Conservation (phyloP, 2,113 vertebrate genomes). For the Alectura lathami region DNA sequence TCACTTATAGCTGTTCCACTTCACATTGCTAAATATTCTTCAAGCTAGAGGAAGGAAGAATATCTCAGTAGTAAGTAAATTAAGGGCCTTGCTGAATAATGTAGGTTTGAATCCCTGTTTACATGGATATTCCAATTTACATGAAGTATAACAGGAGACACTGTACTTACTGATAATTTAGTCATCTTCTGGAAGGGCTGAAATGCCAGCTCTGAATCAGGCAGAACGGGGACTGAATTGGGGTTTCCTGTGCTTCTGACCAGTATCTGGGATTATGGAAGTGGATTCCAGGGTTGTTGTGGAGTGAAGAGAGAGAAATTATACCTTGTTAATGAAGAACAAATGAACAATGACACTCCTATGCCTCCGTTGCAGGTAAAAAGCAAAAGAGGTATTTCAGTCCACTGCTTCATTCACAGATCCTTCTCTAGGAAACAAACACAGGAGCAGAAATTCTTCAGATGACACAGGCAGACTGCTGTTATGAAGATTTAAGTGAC, state of each 20-base stretch:
- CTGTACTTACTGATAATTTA: neutral
- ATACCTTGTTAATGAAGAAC: neutral
- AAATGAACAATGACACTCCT: neutral
- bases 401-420: neutral
- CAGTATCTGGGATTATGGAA: neutral
- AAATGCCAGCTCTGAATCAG: neutral
- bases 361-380: neutral
- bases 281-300: fast-evolving
- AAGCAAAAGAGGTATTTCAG: neutral
- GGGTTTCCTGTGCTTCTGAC: neutral
- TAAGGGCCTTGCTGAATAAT: neutral
- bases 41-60: neutral
- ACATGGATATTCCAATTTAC: neutral
- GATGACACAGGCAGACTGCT: neutral
- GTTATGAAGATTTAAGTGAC: neutral
- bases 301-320: neutral
- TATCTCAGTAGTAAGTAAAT: neutral
- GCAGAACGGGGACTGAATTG: neutral
- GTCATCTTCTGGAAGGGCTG: neutral
- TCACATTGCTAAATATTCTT: neutral
- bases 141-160: neutral
- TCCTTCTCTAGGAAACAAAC: neutral
- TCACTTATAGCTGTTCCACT: neutral
- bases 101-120: neutral
- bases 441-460: neutral